A percentile compares a stretch with the other conserved stretches of the same genome.
phyloP scores from a whole-genome alignment of 2,113 vertebrate species.

The Chloebia gouldiae region DNA sequence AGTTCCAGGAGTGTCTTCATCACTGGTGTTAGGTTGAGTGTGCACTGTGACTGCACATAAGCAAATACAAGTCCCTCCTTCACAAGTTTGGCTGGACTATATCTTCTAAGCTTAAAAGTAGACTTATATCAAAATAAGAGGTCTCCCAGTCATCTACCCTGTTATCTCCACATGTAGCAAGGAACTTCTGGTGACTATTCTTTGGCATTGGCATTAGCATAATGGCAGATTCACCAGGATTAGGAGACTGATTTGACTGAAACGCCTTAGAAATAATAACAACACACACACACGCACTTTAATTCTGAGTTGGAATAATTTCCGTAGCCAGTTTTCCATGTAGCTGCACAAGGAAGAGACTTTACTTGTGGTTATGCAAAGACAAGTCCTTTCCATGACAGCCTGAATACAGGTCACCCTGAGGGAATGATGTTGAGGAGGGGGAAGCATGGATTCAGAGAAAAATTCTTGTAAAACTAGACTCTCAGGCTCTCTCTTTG shows the following conservation, averaged over 20 bases:
- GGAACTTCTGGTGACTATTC: background rate
- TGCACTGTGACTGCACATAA: background rate
- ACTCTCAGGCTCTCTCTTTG: background rate
- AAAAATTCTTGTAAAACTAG: constrained; percentile 18
- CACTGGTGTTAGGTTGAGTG: background rate
- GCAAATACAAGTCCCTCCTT: background rate
- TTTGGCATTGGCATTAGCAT: background rate
- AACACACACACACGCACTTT: background rate
- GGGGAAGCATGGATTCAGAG: background rate
- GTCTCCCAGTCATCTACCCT: background rate
- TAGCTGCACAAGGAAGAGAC: background rate
- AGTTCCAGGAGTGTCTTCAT: background rate
- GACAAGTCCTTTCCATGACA: background rate
- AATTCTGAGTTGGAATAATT: background rate
- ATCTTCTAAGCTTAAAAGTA: background rate
- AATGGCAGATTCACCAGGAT: background rate
- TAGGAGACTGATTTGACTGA: background rate
- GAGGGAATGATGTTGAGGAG: background rate
- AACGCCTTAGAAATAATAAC: background rate
- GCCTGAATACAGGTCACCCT: background rate
- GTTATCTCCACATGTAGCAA: background rate
- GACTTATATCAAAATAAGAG: background rate
- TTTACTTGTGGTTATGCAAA: background rate
- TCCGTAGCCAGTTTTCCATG: background rate
- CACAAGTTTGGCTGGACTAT: background rate